Conservation (phyloP, 2,113 vertebrate species). For the Myotis yumanensis region DNA sequence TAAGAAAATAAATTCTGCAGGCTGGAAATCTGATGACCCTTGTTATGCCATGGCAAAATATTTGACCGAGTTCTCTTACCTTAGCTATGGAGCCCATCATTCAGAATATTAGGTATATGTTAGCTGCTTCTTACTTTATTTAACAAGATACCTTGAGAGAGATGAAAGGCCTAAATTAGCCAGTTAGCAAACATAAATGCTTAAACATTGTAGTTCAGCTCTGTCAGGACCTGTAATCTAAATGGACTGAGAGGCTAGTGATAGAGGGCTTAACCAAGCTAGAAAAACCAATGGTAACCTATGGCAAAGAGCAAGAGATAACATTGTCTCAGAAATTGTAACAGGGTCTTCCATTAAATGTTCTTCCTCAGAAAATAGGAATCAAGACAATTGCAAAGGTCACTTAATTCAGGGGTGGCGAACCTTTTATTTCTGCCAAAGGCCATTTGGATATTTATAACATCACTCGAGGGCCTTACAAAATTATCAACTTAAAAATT, state of each 20-base stretch:
- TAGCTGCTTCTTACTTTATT: not conserved
- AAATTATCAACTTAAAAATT: too few species aligned
- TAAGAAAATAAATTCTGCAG: not conserved
- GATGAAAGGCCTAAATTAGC: not conserved
- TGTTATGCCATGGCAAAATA: not conserved
- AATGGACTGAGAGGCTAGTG: not conserved
- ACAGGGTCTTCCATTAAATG: not conserved
- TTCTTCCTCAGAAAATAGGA: not conserved
- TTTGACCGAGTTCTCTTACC: not conserved
- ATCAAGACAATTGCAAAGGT: not conserved
- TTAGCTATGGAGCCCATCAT: not conserved
- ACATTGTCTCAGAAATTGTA: not conserved
- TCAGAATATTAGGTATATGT: not conserved
- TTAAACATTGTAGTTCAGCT: not conserved
- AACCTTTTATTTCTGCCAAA: too few species aligned
- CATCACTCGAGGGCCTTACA: too few species aligned
- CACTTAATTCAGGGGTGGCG: not conserved
- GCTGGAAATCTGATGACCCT: not conserved
- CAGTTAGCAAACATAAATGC: not conserved
- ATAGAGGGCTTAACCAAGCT: not conserved
- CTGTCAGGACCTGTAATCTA: not conserved
- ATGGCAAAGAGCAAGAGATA: not conserved
- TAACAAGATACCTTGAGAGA: not conserved
- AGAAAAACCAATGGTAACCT: not conserved
- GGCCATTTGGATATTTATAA: too few species aligned